These are phyloP conservation scores for Gymnothorax javanicus DNA, from an alignment of 2,797 vertebrate genomes.

Conservation along the genomic window DNA sequence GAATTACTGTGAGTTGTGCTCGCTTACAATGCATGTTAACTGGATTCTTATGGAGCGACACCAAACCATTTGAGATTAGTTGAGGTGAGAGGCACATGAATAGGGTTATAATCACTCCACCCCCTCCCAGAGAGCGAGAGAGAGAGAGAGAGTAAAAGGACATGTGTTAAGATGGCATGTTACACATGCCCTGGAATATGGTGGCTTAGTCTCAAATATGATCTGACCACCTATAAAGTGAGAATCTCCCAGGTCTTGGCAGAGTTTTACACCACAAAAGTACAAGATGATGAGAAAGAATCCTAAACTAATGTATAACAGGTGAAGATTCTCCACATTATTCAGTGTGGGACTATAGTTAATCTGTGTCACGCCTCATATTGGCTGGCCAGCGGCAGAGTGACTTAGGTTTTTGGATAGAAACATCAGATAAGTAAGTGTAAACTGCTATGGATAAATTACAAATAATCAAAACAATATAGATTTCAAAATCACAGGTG, in stretches of 20 bases:
- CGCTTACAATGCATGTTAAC: conserved; percentile 81
- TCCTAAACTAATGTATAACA: too few relatives aligned
- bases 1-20: conserved; percentile 75
- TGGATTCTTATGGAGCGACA: conserved; percentile 82
- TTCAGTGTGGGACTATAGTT: too few relatives aligned
- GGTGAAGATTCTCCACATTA: too few relatives aligned
- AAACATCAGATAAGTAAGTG: too few relatives aligned
- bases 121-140: not conserved
- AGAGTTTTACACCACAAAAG: not conserved
- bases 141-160: too few relatives aligned
- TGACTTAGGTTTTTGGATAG: too few relatives aligned
- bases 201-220: not conserved
- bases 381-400: too few relatives aligned
- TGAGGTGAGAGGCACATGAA: conserved; percentile 61
- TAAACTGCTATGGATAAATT: too few relatives aligned
- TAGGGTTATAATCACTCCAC: not conserved
- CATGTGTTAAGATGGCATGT: not conserved
- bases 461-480: too few relatives aligned
- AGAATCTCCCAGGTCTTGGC: not conserved
- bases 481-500: too few relatives aligned
- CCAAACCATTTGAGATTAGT: conserved; percentile 74
- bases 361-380: too few relatives aligned
- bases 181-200: not conserved
- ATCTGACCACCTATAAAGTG: not conserved
- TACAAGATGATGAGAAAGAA: not conserved